Evolutionary conservation across 2,888 invertebrate genomes (phyloP).

Genomic region (Phasia obesa): DNA sequence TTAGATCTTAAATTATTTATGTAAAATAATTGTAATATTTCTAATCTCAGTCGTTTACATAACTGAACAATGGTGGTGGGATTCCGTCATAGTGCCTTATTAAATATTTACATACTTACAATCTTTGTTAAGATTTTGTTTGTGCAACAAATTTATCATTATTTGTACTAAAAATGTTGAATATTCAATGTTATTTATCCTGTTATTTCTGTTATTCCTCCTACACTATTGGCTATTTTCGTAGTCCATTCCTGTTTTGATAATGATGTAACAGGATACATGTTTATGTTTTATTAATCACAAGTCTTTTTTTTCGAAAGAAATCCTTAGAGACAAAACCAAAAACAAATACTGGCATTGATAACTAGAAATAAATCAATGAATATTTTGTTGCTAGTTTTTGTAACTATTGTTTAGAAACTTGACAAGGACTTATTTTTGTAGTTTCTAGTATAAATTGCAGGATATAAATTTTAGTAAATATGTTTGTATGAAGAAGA

Average conservation of each 20-base stretch:
- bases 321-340: constrained; percentile 64
- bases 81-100: constrained; percentile 57
- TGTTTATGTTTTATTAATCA: constrained; percentile 46
- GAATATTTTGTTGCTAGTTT: constrained; percentile 22
- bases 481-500: neutral
- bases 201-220: constrained; percentile 5
- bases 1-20: constrained; percentile 62
- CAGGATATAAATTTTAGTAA: constrained; percentile 56
- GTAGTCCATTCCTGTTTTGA: neutral
- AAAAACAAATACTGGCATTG: constrained; percentile 64
- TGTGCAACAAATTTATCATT: constrained; percentile 18
- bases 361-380: constrained; percentile 67
- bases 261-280: constrained; percentile 25
- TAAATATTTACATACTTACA: constrained; percentile 61
- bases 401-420: constrained; percentile 10
- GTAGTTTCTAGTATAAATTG: constrained; percentile 46
- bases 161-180: constrained; percentile 1
- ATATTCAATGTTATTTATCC: constrained; percentile 44
- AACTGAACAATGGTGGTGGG: constrained; percentile 25
- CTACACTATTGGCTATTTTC: constrained; percentile 17
- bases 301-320: neutral
- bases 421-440: constrained; percentile 59
- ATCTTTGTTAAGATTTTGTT: neutral
- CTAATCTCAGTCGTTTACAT: constrained; percentile 51
- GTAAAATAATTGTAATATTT: constrained; percentile 61